Evolutionary conservation across 2,888 invertebrate genomes (phyloP).

Genomic region (Polymixis flavicincta): DNA sequence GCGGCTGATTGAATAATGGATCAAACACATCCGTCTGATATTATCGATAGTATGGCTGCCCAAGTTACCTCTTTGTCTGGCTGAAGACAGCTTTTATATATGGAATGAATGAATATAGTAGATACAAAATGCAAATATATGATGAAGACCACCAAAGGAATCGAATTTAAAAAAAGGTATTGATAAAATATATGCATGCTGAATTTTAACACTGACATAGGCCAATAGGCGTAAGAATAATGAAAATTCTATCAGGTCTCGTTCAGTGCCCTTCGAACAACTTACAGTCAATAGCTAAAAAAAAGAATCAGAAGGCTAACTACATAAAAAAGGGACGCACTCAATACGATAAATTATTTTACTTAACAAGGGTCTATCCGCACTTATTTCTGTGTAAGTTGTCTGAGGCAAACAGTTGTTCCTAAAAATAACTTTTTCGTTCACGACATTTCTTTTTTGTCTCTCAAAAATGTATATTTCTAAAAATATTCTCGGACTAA

Average conservation of each 20-base stretch:
- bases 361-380: background rate
- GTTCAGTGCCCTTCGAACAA: background rate
- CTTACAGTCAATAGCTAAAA: background rate
- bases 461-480: background rate
- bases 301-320: background rate
- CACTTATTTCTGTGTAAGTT: slow-evolving; percentile 7
- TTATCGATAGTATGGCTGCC: background rate
- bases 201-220: background rate
- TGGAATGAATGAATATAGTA: background rate
- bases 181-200: background rate
- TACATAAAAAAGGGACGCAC: background rate
- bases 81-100: too few relatives aligned
- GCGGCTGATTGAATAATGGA: slow-evolving; percentile 31
- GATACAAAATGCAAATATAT: background rate
- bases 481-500: slow-evolving; percentile 28
- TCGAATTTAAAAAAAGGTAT: background rate
- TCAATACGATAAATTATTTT: background rate
- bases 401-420: slow-evolving; percentile 12
- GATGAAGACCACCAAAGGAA: too few relatives aligned
- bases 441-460: slow-evolving; percentile 25
- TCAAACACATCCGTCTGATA: slow-evolving; percentile 17
- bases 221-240: background rate
- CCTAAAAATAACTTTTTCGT: slow-evolving; percentile 29
- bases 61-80: background rate
- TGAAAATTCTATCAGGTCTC: background rate